Base-by-base conservation (phyloP, 2,113 vertebrate genomes). In the Motacilla alba region DNA sequence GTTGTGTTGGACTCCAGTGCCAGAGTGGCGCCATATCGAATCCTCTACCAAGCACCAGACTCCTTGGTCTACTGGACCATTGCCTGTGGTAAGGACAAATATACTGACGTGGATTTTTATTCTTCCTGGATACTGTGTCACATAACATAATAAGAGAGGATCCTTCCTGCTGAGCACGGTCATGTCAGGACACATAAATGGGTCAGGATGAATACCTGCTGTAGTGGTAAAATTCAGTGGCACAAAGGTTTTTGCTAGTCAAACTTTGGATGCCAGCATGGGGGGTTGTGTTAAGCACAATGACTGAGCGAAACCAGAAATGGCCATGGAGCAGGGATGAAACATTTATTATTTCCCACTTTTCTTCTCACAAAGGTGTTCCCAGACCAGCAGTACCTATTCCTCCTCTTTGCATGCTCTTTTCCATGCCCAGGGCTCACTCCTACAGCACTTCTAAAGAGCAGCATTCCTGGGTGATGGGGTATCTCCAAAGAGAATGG, bases 1-100 rank as follows among this genome's bases (percentile, higher is more conserved):
- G 99, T 99, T 0, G 99, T 99, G 50, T 68, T 99, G 98, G 99
- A 99, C 97, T 99, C 99, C 73, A 99, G 99, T 46, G 99, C 99
- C 80, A 98, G 99, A 14, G 98, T 99, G 53, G 99, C 99, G 47
- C 99, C 99, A 0, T 99, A 99, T 94, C 98, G 99, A 91, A 99
- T 99, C 95, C 98, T 99, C 26, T 99, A 99, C 96, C 99, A 99
- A 96, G 99, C 99, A 12, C 99, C 99, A 5, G 99, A 99, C 95
- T 99, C 99, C 56, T 96, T 99, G 84, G 97, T 98, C 55, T 99
- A 99, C 83, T 99, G 99, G 99, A 99, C 98, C 95, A 99, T 99
- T 18, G 99, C 99, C 90, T 99, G 99, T 87, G 99, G 99, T 99
- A 98, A 97, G 99, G 93, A 84, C 53, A n/a, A 19, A 16, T 17